Evolutionary conservation across 2,113 vertebrate genomes (phyloP).

Genomic region (Nicator chloris): DNA sequence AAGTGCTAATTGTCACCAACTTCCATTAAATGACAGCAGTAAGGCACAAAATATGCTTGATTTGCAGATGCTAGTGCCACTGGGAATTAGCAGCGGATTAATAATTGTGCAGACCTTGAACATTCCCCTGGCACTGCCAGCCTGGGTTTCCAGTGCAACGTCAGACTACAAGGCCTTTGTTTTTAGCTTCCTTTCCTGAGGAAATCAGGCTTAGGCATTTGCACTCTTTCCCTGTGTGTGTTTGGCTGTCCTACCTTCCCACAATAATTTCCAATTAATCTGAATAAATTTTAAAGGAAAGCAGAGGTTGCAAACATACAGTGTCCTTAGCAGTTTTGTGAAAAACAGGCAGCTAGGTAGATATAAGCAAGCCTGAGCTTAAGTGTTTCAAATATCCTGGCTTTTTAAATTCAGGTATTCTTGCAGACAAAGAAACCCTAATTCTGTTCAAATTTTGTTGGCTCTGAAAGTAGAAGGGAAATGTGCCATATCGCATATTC

Average conservation of each 20-base stretch:
- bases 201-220: background rate
- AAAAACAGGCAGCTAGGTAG: background rate
- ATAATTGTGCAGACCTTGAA: slow-evolving; percentile 17
- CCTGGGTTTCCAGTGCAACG: background rate
- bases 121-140: slow-evolving; percentile 7
- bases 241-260: background rate
- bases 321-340: background rate
- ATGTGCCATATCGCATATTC: background rate
- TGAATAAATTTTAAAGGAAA: background rate
- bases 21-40: slow-evolving; percentile 37
- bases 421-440: background rate
- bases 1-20: slow-evolving; percentile 49
- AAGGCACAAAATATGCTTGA: slow-evolving; percentile 55
- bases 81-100: slow-evolving; percentile 34
- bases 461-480: background rate
- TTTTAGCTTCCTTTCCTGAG: slow-evolving; percentile 3
- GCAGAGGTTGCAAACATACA: background rate
- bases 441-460: background rate
- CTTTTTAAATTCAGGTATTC: background rate
- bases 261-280: background rate
- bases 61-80: slow-evolving; percentile 20
- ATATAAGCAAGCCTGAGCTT: background rate
- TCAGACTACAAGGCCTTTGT: background rate
- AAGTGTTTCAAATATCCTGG: background rate
- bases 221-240: background rate